Base-by-base conservation (phyloP, 2,888 invertebrate genomes). In the Podotricha telesiphe region DNA sequence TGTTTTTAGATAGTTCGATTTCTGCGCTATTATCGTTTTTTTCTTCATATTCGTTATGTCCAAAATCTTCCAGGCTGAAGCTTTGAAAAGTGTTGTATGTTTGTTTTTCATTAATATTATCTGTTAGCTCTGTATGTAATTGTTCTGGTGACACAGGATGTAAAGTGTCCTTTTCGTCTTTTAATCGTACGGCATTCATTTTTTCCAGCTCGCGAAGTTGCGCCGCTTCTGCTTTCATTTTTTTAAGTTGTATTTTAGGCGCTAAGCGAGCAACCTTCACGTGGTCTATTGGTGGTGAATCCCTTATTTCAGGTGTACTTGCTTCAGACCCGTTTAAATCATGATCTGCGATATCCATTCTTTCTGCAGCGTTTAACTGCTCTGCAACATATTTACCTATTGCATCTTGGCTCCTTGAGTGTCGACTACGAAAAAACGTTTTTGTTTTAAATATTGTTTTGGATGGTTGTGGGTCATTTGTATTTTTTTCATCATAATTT, bases 181-280 rank as follows among this genome's bases (percentile, higher is more conserved):
- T 72, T 51, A 70, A 61, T 22, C 71, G 72, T 48, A 78, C 74
- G 45, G 70, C 48, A 53, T 70, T 72, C 58, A 53, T 64, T 67
- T 74, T 80, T 63, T 80, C 88, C 73, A 79, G 86, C 78, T 88
- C 89, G 22, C 86, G 81, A 68, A 87, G 75, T 67, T 89, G 89
- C 19, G 87, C 87, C 40, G 88, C 88, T 80, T 91, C 91, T 4
- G 92, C 93, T 80, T 93, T 93, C 89, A 93, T 89, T 84, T 87
- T 93, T 75, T 93, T 93, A 0, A 93, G 80, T 77, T 93, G 92
- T 78, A 93, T 93, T 86, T 93, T 93, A 0, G 93, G 93, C 20
- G 93, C 93, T n/a, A 92, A 77, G n/a, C 89, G 87, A 58, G 94
- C 89, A 8, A 94, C 93, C 78, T 94, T 94, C 17, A 94, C 91